Percentiles rank a stretch among this genome's conserved stretches.
phyloP scores from a whole-genome alignment of 1,140 invertebrate species.

The Dendroctonus valens region DNA sequence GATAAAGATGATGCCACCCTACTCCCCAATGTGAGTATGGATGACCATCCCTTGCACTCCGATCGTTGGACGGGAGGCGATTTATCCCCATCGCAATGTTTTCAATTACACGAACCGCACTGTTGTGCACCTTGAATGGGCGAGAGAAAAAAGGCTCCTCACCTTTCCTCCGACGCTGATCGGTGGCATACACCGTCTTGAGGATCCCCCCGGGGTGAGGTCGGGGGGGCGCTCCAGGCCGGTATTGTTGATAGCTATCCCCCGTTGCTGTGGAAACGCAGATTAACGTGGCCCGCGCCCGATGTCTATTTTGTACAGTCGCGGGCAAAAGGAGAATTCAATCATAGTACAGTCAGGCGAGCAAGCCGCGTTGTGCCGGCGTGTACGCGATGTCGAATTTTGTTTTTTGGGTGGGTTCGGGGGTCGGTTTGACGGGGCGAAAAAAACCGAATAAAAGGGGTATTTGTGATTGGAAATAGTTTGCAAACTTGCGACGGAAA shows the following conservation, averaged over 20 bases:
- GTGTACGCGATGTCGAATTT: conserved; percentile 29
- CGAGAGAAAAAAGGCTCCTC: conserved; percentile 5
- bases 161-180: conserved; percentile 27
- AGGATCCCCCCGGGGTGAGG: conserved; percentile 18
- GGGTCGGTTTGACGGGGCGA: not conserved
- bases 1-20: no score
- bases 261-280: conserved; percentile 51
- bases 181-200: conserved; percentile 31
- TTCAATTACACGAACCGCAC: not conserved
- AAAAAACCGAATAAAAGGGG: conserved; percentile 22
- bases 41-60: no score
- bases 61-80: no score
- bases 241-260: conserved; percentile 53
- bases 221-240: conserved; percentile 40
- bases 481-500: conserved; percentile 15
- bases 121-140: not conserved
- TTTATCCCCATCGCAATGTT: no score
- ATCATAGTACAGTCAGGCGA: conserved; percentile 48
- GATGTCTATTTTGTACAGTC: conserved; percentile 52
- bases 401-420: conserved; percentile 9
- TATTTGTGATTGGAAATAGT: conserved; percentile 33
- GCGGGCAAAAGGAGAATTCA: conserved; percentile 44
- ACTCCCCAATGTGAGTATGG: no score
- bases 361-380: conserved; percentile 14
- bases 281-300: conserved; percentile 52